Conservation (phyloP, 2,797 vertebrate genomes). For the Phrynocephalus forsythii region DNA sequence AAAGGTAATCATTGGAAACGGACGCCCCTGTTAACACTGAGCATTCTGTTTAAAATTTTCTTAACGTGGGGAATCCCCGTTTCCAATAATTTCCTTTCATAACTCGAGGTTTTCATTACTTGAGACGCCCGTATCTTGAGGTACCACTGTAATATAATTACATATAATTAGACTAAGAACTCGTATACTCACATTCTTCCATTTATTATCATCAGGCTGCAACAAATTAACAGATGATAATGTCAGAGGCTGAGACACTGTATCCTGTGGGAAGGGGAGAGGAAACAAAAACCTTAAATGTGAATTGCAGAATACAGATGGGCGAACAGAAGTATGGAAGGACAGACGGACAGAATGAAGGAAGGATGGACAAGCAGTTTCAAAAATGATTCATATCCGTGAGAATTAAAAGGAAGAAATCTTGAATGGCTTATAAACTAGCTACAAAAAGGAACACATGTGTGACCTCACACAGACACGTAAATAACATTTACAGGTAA, state of each 20-base stretch:
- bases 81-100: no score
- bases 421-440: background rate
- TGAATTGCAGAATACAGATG: background rate
- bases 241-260: constrained; percentile 53
- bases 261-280: constrained; percentile 47
- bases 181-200: constrained; percentile 65
- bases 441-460: background rate
- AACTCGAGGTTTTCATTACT: no score
- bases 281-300: constrained; percentile 1
- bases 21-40: no score
- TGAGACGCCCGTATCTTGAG: no score
- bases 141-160: background rate
- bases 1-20: no score
- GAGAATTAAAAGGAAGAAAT: background rate
- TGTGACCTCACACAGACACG: background rate
- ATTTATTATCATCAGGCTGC: constrained; percentile 70
- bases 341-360: no score
- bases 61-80: no score
- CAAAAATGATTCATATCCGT: background rate
- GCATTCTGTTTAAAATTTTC: no score
- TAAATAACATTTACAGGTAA: background rate
- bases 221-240: constrained; percentile 64
- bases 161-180: background rate
- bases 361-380: no score
- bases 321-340: no score